Evolutionary conservation across 2,797 vertebrate species (phyloP).

Genomic region (Pseudotriccus pelzelni): DNA sequence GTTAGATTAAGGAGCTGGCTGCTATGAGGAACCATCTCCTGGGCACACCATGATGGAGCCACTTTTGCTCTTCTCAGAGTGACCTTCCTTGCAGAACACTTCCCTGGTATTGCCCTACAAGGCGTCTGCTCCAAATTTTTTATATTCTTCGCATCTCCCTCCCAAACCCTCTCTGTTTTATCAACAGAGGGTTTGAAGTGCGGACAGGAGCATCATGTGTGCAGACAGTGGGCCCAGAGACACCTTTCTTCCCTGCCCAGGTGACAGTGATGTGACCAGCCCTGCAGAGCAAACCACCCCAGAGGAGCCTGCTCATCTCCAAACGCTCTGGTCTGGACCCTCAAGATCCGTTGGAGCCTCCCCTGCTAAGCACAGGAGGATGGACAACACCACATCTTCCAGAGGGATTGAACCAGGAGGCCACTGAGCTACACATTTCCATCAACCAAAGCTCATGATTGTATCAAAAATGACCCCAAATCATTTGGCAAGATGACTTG

Average conservation of each 20-base stretch:
- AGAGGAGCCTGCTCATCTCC: not conserved
- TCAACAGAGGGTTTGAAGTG: not conserved
- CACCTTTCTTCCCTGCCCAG: fast-evolving
- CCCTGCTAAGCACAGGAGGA: not conserved
- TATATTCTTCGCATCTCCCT: not conserved
- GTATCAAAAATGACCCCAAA: not conserved
- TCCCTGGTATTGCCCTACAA: not conserved
- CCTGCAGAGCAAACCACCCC: not conserved
- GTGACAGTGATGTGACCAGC: not conserved
- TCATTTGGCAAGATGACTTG: not conserved
- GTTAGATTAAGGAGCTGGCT: conserved; percentile 20
- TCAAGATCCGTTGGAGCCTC: not conserved
- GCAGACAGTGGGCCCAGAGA: not conserved
- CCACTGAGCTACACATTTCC: fast-evolving
- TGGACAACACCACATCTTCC: not conserved
- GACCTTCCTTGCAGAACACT: not conserved
- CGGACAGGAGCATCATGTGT: not conserved
- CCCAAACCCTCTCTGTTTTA: not conserved
- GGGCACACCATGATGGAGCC: fast-evolving
- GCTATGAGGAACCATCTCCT: conserved; percentile 9
- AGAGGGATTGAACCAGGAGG: not conserved
- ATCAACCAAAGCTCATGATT: not conserved
- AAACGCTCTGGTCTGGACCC: not conserved
- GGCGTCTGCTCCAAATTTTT: not conserved
- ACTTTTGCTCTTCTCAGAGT: not conserved